These are phyloP conservation scores for Pelobates fuscus DNA, from an alignment of 2,113 vertebrate species.

Conservation along the genomic window DNA sequence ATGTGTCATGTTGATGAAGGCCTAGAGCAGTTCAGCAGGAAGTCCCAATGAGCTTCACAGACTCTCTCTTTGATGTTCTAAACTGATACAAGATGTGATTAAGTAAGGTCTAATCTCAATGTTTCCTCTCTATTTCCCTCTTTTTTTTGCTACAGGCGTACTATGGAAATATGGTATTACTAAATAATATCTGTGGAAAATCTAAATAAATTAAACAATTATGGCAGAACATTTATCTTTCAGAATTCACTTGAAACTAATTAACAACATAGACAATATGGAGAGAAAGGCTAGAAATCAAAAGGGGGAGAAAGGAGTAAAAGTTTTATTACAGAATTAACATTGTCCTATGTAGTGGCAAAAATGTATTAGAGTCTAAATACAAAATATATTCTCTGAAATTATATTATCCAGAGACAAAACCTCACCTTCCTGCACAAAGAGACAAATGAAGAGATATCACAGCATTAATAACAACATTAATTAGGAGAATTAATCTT, in stretches of 20 bases:
- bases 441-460: slow-evolving; percentile 10
- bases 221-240: slow-evolving; percentile 45
- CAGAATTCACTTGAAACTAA: slow-evolving; percentile 45
- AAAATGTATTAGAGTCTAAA: neutral
- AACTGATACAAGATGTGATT: slow-evolving; percentile 48
- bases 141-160: slow-evolving; percentile 30
- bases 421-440: slow-evolving; percentile 13
- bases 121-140: slow-evolving; percentile 8
- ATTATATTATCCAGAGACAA: slow-evolving; percentile 5
- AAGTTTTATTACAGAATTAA: neutral
- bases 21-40: slow-evolving; percentile 38
- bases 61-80: slow-evolving; percentile 38
- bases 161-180: slow-evolving; percentile 47
- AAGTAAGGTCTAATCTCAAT: slow-evolving; percentile 50
- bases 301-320: slow-evolving; percentile 4
- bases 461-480: neutral
- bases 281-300: neutral
- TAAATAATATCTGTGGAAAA: slow-evolving; percentile 51
- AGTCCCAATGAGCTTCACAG: slow-evolving; percentile 22
- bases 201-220: slow-evolving; percentile 52
- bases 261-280: slow-evolving; percentile 30
- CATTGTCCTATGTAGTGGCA: neutral
- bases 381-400: slow-evolving; percentile 7
- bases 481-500: too few relatives aligned
- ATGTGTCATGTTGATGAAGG: slow-evolving; percentile 6